Evolutionary conservation across 2,113 vertebrate species (phyloP), one percentile per base, ranked within the genome.

Genomic region (Phoenicopterus ruber): DNA sequence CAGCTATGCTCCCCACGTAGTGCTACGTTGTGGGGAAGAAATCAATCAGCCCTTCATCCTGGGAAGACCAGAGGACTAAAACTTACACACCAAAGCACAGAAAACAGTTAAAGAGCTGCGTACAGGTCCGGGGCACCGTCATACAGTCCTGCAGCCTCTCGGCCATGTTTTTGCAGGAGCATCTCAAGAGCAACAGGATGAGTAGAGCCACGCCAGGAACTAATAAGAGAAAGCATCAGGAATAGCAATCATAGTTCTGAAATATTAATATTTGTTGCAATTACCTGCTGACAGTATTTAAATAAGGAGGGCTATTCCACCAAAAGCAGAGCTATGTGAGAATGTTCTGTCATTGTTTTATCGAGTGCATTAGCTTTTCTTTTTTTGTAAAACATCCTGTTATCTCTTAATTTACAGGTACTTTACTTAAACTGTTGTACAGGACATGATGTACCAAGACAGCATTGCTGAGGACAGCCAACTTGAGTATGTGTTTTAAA

Each of bases 111-210:
- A 55, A 72, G 28, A 62, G 16, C 42, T 31, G 21, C 46, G 13
- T 47, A 28, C 8, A 11, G 34, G 32, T 40, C 13, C 3, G 2
- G 5, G 62, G n/a, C 36, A 62, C 17, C 2, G 0, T 62, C 19
- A 57, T 14, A 38, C 14, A 73, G 42, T 17, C 34, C 49, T 28
- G 9, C 15, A 47, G 13, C 22, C 40, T 94, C 78, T 58, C 44
- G n/a, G 52, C 3, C 4, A 4, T 14, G 3, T 36, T 66, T 88
- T 44, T 59, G 44, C 40, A n/a, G 29, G 8, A 34, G 28, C 31
- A 28, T 40, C 19, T 47, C 31, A 63, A 76, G 31, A 50, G 52
- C 42, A 67, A 58, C 24, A 42, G 14, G n/a, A 47, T 52, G 12
- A 65, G 9, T 44, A 54, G 31, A 44, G 31, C 32, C 19, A 31